Base-by-base conservation (phyloP, 2,797 vertebrate species). In the Chaetodon trifasciatus region DNA sequence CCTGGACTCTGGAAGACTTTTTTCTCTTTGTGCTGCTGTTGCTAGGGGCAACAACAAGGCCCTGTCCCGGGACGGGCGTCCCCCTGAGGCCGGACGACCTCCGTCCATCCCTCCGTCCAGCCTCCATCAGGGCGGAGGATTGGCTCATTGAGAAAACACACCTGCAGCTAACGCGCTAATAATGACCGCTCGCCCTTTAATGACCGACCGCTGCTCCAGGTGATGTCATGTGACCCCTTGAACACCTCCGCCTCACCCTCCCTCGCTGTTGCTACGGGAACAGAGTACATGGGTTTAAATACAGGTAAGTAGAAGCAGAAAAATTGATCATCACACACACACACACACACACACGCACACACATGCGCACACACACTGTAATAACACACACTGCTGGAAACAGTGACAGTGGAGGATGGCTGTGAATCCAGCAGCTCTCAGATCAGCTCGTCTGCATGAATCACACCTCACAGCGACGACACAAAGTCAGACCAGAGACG, bases 71-170 rank as follows among this genome's bases (percentile, higher is more conserved):
- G 62, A 56, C 28, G 1, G 23, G 16, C 6, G 12, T 44, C 49
- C 82, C 53, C 24, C 6, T 0, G 49, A 73, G 62, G 47, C 8
- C 40, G 0, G 35, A 24, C 0, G 50, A 82, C 75, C 60, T 77
- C 35, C 8, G 6, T 44, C 52, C 62, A 44, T 77, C 35, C 28
- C 16, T 75, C 67, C 24, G 3, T 70, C 50, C 42, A 21, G 60
- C 1, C 24, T 21, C 42, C 13, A 6, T 47, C 42, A 15, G 81
- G 57, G 76, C 35, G 53, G 86, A 89, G 76, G 78, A 90, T 92
- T 91, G 86, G 83, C 78, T 94, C 93, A 94, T 89, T 94, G 92
- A 87, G 88, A 91, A 94, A 94, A 94, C 91, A 94, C 93, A 94
- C 95, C 93, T 96, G 62, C 44, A 10, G 74, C 82, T 89, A 91